These are phyloP conservation scores for Myotis daubentonii DNA, from an alignment of 2,797 vertebrate genomes.

Conservation along the genomic window DNA sequence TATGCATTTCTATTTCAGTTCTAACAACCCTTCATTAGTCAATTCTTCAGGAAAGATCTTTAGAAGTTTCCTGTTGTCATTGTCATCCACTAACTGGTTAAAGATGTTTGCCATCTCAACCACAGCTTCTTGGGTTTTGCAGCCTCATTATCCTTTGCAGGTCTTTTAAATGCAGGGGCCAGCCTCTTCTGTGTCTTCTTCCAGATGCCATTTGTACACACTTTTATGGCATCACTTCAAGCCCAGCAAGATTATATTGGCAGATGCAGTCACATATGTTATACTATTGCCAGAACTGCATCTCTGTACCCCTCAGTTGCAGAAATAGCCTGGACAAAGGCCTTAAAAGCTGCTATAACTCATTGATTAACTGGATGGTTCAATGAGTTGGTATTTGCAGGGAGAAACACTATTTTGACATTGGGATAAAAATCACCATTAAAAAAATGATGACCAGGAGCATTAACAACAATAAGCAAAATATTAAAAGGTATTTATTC, in stretches of 20 bases:
- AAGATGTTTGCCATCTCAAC: neutral
- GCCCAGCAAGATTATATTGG: neutral
- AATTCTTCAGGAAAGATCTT: neutral
- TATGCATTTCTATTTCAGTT: neutral
- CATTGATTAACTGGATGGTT: neutral
- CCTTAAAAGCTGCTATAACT: neutral
- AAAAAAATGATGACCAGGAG: neutral
- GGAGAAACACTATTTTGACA: neutral
- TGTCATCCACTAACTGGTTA: neutral
- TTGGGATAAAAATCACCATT: neutral
- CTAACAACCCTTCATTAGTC: neutral
- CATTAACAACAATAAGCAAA: neutral
- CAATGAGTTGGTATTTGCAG: neutral
- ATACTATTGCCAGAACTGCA: neutral
- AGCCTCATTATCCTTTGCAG: neutral
- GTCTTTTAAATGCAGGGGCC: neutral
- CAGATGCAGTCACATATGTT: neutral
- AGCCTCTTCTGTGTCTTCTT: neutral
- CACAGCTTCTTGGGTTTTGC: neutral
- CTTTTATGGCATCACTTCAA: neutral
- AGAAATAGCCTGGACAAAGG: neutral
- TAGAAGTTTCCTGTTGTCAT: neutral
- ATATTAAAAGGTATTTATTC: neutral
- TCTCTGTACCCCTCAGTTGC: too few relatives aligned
- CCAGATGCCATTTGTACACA: neutral